Evolutionary conservation across 2,113 vertebrate genomes (phyloP), one percentile per base, ranked within the genome.

Genomic region (Propithecus coquereli): DNA sequence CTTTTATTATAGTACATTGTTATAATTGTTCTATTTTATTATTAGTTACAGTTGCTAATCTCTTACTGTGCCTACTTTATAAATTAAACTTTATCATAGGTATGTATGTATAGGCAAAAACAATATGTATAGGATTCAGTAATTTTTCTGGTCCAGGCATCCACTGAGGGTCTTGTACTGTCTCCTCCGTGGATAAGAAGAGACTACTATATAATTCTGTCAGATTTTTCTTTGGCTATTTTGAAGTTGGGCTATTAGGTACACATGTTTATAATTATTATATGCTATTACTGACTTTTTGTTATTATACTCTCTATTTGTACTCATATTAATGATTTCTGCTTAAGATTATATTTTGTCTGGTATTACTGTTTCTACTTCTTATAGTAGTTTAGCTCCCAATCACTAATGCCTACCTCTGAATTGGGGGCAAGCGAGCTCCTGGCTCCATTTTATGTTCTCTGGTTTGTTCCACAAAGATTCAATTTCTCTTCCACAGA

Each of bases 401-500:
- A 17, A 17, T 54, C 66, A 86, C 84, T 90, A 10, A 68, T 43
- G 37, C 37, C 47, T 92, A 30, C 47, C 65, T 52, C 71, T 80
- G 40, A 23, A 11, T 59, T 77, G 23, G 30, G 65, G 80, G 79
- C 40, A 34, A 27, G 71, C 12, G 40, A 91, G 47, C 23, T 22
- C 82, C 7, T 34, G 68, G 47, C 11, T 45, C 84, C 22, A 79
- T 79, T 90, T 89, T 50, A 37, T 27, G 57, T 14, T 83, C 81
- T 47, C 16, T 76, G 50, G 25, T 89, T 79, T 92, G 50, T 37
- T 92, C 65, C 43, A 43, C 30, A 89, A 77, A 88, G 40, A 89
- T 79, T 88, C 37, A 71, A 6, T 91, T 96, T 90, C 40, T 92
- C 18, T 84, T 89, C 22, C 37, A 90, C 25, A 90, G 73, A 90